phyloP scores from a whole-genome alignment of 2,888 invertebrate genomes.

The Morpho deidamia region DNA sequence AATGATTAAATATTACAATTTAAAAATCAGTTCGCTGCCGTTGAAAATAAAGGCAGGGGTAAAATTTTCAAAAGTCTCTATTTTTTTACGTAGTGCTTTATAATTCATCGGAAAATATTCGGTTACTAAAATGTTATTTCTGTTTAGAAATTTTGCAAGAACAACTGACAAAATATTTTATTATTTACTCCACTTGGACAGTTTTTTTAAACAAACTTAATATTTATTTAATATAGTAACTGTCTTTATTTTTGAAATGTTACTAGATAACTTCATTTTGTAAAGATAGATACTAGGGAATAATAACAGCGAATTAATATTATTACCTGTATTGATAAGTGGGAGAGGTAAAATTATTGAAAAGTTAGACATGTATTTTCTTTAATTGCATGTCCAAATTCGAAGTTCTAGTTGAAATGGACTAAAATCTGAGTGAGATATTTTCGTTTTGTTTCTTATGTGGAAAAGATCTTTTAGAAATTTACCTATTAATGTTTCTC shows the following conservation, averaged over 20 bases:
- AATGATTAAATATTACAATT: slow-evolving; percentile 21
- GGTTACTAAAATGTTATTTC: too few species aligned
- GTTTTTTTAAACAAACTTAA: too few species aligned
- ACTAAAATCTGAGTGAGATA: too few species aligned
- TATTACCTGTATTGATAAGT: background rate
- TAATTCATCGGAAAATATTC: too few species aligned
- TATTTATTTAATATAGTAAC: background rate
- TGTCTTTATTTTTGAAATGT: background rate
- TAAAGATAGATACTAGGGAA: too few species aligned
- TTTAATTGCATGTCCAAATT: slow-evolving; percentile 35
- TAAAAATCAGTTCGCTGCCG: slow-evolving; percentile 19
- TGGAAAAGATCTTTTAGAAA: too few species aligned
- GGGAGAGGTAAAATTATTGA: background rate
- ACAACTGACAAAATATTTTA: background rate
- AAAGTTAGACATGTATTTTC: background rate
- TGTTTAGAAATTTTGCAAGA: too few species aligned
- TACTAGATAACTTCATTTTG: background rate
- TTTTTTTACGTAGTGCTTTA: background rate
- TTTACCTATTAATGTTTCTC: too few species aligned
- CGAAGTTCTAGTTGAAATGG: slow-evolving; percentile 59
- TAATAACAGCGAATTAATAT: background rate
- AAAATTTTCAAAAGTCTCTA: slow-evolving; percentile 13
- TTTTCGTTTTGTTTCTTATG: too few species aligned
- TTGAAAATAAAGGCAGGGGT: slow-evolving; percentile 5
- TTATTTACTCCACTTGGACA: background rate